Evolutionary conservation across 2,113 vertebrate genomes (phyloP).

Genomic region (Brienomyrus brachyistius): DNA sequence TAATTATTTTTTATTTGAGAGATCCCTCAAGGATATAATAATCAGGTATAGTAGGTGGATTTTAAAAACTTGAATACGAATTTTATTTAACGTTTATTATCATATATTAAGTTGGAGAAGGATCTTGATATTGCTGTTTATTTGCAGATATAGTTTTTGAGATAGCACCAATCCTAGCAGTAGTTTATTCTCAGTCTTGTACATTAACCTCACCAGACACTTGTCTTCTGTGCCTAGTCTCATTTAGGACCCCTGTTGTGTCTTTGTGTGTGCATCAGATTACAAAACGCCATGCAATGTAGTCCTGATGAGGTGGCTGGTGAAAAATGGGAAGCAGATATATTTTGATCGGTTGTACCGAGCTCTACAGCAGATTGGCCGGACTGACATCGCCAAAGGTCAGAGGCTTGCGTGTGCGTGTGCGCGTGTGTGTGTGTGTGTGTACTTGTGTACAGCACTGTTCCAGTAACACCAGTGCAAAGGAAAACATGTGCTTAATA

Average conservation of each 20-base stretch:
- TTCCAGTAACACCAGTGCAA: background rate
- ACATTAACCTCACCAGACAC: background rate
- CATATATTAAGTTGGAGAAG: background rate
- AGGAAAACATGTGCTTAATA: background rate
- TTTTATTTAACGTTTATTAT: background rate
- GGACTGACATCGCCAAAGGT: conserved; percentile 60
- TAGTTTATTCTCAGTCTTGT: background rate
- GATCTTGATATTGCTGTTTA: background rate
- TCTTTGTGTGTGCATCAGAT: conserved; percentile 30
- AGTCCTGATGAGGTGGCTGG: conserved; percentile 53
- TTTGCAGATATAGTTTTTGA: background rate
- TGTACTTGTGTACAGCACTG: background rate
- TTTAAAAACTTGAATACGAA: background rate
- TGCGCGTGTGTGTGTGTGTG: background rate
- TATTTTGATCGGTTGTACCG: conserved; percentile 57
- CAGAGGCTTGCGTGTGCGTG: conserved; percentile 25
- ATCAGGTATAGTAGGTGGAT: background rate
- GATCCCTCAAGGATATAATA: background rate
- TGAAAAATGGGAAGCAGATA: conserved; percentile 42
- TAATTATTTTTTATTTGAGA: background rate
- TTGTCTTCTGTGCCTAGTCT: background rate
- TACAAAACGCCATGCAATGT: conserved; percentile 41
- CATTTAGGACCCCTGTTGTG: background rate
- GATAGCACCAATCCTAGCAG: background rate
- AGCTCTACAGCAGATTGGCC: conserved; percentile 55